Percentiles rank a stretch among this genome's conserved stretches.
Evolutionary conservation across 2,888 invertebrate genomes (phyloP).

Genomic region (Melanostoma mellinum): DNA sequence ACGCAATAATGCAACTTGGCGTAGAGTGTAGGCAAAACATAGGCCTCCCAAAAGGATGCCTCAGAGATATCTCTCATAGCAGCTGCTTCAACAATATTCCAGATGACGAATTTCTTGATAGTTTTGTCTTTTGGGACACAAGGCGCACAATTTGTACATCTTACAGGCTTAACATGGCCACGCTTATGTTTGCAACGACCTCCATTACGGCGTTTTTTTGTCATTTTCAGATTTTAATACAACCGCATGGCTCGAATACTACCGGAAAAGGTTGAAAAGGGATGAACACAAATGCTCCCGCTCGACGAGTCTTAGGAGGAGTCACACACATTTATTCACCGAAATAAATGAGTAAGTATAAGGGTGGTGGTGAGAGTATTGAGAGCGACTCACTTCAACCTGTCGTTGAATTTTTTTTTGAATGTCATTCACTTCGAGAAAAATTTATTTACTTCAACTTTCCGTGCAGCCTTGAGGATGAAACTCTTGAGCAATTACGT

Average conservation of each 20-base stretch:
- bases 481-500: too few species aligned
- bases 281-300: too few species aligned
- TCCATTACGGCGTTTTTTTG: slow-evolving; percentile 98
- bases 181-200: slow-evolving; percentile 99
- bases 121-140: slow-evolving; percentile 99
- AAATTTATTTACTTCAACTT: slow-evolving; percentile 19
- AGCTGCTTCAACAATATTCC: slow-evolving; percentile 99
- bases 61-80: slow-evolving; percentile 99
- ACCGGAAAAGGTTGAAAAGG: too few species aligned
- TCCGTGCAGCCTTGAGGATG: too few species aligned
- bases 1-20: slow-evolving; percentile 99
- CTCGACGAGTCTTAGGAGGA: too few species aligned
- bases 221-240: slow-evolving; percentile 82
- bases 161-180: slow-evolving; percentile 98
- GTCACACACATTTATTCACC: too few species aligned
- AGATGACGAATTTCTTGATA: slow-evolving; percentile 99
- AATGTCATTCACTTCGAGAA: not conserved
- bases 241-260: not conserved
- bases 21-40: slow-evolving; percentile 98
- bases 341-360: too few species aligned
- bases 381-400: too few species aligned
- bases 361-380: too few species aligned
- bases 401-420: not conserved
- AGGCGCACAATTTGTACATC: slow-evolving; percentile 99
- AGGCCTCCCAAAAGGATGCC: slow-evolving; percentile 97